Base-by-base conservation (phyloP, 1,140 invertebrate species). In the Bombus confusus region DNA sequence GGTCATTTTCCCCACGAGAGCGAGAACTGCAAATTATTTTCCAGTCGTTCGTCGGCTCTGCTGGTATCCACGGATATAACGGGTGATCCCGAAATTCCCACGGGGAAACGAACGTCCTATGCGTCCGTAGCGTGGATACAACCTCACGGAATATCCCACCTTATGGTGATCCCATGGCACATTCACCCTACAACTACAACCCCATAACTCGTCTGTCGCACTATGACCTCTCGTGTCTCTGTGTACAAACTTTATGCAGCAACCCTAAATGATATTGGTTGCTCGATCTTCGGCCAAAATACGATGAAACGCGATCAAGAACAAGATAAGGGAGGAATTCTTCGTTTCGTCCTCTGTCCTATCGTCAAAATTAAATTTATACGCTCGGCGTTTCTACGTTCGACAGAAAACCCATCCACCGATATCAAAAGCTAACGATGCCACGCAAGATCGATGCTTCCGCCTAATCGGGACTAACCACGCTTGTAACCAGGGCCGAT, bases 101-200 rank as follows among this genome's bases (percentile, higher is more conserved):
- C 12, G 84, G 92, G 93, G 84, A 80, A 72, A 81, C 43, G 59
- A 74, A 82, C 57, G 47, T 87, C 86, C 75, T 78, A 75, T 81
- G 87, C 80, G 77, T 52, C 72, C 57, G 57, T 39, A 79, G 10
- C 64, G 79, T 41, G 83, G 62, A 83, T 83, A 87, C 91, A 90
- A 88, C 75, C 92, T 92, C 91, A 90, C 88, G 89, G 91, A 93
- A 93, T 93, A 94, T 94, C 92, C 93, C 91, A 91, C 93, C 93
- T 94, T 94, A 94, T 93, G 93, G 93, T 94, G 93, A 94, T 94
- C 93, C 93, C 91, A 92, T 88, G 91, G 87, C 88, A 88, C 83
- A 90, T 90, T 80, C 86, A 72, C 81, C 80, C 83, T 34, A 57
- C 64, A 39, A 80, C 62, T 85, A 85, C 87, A 87, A 73, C 85